Base-by-base conservation (phyloP, 2,797 vertebrate species). In the Lepidocolaptes lacrymiger region DNA sequence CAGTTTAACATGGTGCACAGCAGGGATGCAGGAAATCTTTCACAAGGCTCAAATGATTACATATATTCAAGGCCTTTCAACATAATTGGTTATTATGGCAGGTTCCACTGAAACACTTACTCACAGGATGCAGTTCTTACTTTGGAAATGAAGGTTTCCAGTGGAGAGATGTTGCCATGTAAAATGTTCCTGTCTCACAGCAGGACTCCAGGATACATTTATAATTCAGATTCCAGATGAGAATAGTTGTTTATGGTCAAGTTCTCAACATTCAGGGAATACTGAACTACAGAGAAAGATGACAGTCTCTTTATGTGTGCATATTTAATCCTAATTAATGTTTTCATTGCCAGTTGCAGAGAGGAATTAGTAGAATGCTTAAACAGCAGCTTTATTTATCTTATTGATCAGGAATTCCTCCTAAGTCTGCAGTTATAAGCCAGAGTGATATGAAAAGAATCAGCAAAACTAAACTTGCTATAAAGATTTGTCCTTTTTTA, bases 111-210 rank as follows among this genome's bases (percentile, higher is more conserved):
- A 66, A 92, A 34, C 9, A 68, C 34, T 88, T 93, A 59, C 34
- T 83, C 78, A 81, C 58, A 76, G 71, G 72, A 72, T 80, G 82
- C 63, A 85, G 39, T 81, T 59, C 54, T 66, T 63, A 52, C 67
- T 59, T 91, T 94, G 88, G 74, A 93, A 92, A 74, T 24, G 4
- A 90, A 66, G 55, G 46, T 52, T 94, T 95, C 63, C 91, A 91
- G 58, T 30, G 39, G 39, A 93, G 67, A 85, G 41, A 62, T 89
- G 89, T 62, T 90, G 76, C 85, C 67, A 77, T 94, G 91, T 63
- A 44, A 93, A 85, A 89, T 46, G 69, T 73, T 93, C 80, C 95
- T 74, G 14, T 76, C 74, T 92, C 82, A 71, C 59, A 94, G 73
- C 19, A 44, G 67, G 78, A 88, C 26, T 72, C 36, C 83, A 76